These are phyloP conservation scores for Epinotia bilunana DNA, from an alignment of 2,888 invertebrate genomes.

Conservation along the genomic window DNA sequence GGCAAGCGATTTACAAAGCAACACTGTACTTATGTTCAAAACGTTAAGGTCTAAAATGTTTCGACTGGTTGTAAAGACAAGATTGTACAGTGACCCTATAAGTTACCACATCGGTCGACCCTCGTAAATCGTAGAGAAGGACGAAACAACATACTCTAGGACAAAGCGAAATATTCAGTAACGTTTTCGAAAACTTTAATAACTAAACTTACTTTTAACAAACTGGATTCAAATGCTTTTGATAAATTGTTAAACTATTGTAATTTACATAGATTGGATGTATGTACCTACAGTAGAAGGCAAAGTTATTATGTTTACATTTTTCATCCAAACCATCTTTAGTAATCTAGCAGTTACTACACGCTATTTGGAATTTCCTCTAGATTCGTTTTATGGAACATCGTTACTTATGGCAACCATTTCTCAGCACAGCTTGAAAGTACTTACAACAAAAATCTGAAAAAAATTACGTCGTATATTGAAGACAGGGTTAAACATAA, in stretches of 20 bases:
- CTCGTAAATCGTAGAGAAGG: slow-evolving; percentile 60
- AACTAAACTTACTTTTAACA: slow-evolving; percentile 51
- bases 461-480: too few species aligned
- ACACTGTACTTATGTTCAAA: not conserved
- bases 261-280: not conserved
- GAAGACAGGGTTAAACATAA: too few species aligned
- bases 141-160: slow-evolving; percentile 58
- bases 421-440: too few species aligned
- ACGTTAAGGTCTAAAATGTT: slow-evolving; percentile 16
- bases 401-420: too few species aligned
- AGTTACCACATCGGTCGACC: slow-evolving; percentile 50
- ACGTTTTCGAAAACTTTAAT: slow-evolving; percentile 57
- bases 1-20: slow-evolving; percentile 8
- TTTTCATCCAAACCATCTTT: not conserved
- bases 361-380: too few species aligned
- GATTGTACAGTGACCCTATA: slow-evolving; percentile 45
- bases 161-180: slow-evolving; percentile 50
- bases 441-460: too few species aligned
- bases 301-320: not conserved
- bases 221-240: slow-evolving; percentile 30
- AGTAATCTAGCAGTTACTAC: too few species aligned
- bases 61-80: slow-evolving; percentile 26
- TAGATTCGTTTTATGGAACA: too few species aligned
- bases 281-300: too few species aligned
- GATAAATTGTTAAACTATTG: not conserved